Percentiles rank a stretch among this genome's conserved stretches.
phyloP scores from a whole-genome alignment of 2,888 invertebrate genomes.

The Autographa pulchrina region DNA sequence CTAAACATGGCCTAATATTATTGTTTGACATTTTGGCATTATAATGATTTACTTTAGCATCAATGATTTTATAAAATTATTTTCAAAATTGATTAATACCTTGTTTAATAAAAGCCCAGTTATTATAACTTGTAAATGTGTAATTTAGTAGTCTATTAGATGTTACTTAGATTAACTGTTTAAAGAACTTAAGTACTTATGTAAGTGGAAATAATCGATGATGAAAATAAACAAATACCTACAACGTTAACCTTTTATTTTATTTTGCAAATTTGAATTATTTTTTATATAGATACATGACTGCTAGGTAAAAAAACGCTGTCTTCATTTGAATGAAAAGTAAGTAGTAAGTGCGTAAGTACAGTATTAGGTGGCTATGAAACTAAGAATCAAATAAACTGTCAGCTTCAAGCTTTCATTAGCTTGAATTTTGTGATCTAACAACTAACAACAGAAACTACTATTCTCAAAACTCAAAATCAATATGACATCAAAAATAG shows the following conservation, averaged over 20 bases:
- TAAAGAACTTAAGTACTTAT: slow-evolving; percentile 68
- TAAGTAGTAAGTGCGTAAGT: no score
- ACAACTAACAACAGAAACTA: no score
- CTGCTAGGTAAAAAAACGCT: not conserved
- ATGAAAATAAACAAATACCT: slow-evolving; percentile 81
- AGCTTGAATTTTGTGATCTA: no score
- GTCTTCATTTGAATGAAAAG: not conserved
- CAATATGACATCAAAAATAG: no score
- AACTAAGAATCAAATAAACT: no score
- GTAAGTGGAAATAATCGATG: slow-evolving; percentile 66
- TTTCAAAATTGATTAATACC: slow-evolving; percentile 50
- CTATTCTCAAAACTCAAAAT: no score
- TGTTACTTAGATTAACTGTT: slow-evolving; percentile 87
- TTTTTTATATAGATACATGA: not conserved
- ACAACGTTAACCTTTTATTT: slow-evolving; percentile 70
- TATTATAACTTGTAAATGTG: slow-evolving; percentile 83
- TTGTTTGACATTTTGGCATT: slow-evolving; percentile 37
- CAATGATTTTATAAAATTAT: slow-evolving; percentile 19
- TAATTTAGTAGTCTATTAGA: slow-evolving; percentile 87
- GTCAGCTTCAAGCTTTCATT: no score
- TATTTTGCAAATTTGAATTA: slow-evolving; percentile 26
- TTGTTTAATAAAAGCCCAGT: slow-evolving; percentile 75
- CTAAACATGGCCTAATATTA: slow-evolving; percentile 54
- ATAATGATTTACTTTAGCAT: slow-evolving; percentile 21
- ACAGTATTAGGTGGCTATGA: no score